Evolutionary conservation across 2,113 vertebrate species (phyloP).

Genomic region (Taurulus bubalis): DNA sequence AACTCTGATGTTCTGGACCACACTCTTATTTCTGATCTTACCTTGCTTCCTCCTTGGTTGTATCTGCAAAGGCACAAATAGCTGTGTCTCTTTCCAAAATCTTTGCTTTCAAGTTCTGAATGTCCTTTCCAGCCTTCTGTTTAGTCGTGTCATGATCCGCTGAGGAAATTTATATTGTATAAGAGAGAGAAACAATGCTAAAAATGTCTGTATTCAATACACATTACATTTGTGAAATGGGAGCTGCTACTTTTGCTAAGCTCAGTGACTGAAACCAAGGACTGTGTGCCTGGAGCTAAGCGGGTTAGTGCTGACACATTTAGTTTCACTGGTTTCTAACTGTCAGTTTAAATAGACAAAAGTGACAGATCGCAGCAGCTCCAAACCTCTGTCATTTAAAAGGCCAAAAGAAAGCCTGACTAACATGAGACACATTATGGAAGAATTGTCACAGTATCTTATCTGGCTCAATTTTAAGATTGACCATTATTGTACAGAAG

Average conservation of each 20-base stretch:
- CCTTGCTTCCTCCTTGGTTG: constrained; percentile 64
- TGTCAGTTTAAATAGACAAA: background rate
- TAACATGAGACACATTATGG: background rate
- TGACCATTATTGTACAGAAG: background rate
- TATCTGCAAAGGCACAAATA: constrained; percentile 76
- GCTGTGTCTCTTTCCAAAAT: constrained; percentile 75
- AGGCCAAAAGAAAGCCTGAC: background rate
- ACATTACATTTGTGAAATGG: background rate
- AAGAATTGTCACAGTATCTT: background rate
- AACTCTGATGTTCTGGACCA: background rate
- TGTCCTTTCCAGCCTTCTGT: constrained; percentile 40
- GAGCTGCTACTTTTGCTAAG: background rate
- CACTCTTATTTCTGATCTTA: constrained; percentile 54
- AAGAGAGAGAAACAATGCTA: constrained; percentile 2
- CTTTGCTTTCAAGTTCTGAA: constrained; percentile 64
- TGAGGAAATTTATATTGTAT: constrained; percentile 35
- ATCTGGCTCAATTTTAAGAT: background rate
- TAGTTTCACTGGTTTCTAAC: constrained; percentile 3
- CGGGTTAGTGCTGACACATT: background rate
- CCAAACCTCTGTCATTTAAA: background rate
- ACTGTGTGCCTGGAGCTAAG: background rate
- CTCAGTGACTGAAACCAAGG: background rate
- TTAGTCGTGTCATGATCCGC: constrained; percentile 55
- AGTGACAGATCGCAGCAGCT: background rate
- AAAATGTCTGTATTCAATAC: background rate